These are phyloP conservation scores for Drosophila algonquin DNA, from an alignment of 2,888 invertebrate species.

Conservation along the genomic window DNA sequence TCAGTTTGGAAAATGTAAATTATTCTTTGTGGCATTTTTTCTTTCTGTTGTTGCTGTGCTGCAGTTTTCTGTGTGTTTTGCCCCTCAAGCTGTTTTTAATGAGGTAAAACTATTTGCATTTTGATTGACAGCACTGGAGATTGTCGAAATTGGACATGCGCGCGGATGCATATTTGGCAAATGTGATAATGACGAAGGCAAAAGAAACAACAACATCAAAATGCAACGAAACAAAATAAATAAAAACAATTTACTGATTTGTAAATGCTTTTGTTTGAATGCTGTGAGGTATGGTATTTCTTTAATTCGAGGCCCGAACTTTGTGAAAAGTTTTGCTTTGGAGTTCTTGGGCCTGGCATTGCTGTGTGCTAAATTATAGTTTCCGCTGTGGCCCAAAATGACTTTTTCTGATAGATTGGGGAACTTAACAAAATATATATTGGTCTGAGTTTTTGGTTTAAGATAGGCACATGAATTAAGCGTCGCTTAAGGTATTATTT, in stretches of 20 bases:
- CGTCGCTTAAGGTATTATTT: too few relatives aligned
- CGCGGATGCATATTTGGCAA: slow-evolving; percentile 66
- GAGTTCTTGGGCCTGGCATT: slow-evolving; percentile 16
- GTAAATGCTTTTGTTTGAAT: slow-evolving; percentile 10
- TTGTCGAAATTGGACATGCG: slow-evolving; percentile 65
- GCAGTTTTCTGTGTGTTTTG: slow-evolving; percentile 1
- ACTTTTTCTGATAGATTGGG: too few relatives aligned
- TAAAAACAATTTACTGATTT: slow-evolving; percentile 9
- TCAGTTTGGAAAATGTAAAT: slow-evolving; percentile 70
- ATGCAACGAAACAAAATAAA: slow-evolving; percentile 12
- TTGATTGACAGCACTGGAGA: slow-evolving; percentile 74
- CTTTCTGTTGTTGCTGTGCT: slow-evolving; percentile 45
- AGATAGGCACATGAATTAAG: too few relatives aligned
- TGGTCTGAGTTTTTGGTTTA: too few relatives aligned
- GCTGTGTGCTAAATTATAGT: slow-evolving; percentile 41
- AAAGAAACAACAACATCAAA: background rate
- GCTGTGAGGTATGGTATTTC: slow-evolving; percentile 35
- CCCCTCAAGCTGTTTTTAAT: slow-evolving; percentile 60
- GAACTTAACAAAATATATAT: too few relatives aligned
- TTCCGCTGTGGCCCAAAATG: too few relatives aligned
- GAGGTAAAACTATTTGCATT: slow-evolving; percentile 74
- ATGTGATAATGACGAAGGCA: slow-evolving; percentile 57
- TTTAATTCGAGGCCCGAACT: background rate
- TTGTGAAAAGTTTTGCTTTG: background rate
- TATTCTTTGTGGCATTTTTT: slow-evolving; percentile 51